Evolutionary conservation across 2,797 vertebrate species (phyloP).

Genomic region (Iguana delicatissima): DNA sequence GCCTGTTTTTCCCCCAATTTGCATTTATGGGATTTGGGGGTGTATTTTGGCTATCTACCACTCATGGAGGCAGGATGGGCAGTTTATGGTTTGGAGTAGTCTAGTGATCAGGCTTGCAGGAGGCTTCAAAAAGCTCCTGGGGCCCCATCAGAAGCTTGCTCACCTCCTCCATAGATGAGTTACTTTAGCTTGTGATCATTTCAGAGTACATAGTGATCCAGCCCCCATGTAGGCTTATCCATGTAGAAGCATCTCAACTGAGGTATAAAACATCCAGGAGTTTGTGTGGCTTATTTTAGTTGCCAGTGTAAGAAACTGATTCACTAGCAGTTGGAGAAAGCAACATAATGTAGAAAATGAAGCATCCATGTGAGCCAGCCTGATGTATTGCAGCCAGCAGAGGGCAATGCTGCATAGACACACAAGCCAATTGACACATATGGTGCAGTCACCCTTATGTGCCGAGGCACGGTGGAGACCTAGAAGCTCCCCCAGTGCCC

Average conservation of each 20-base stretch:
- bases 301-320: background rate
- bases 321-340: background rate
- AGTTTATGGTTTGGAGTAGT: too few species aligned
- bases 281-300: background rate
- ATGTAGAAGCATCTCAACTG: background rate
- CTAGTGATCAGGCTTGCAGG: too few species aligned
- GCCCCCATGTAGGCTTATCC: background rate
- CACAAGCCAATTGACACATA: background rate
- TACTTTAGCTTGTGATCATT: background rate
- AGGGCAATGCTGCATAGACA: conserved; percentile 44
- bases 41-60: too few species aligned
- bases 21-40: too few species aligned
- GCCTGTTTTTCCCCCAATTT: too few species aligned
- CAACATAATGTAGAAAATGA: background rate
- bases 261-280: background rate
- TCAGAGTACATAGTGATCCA: background rate
- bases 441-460: background rate
- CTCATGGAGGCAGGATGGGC: too few species aligned
- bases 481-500: conserved; percentile 25
- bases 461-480: conserved; percentile 36
- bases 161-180: background rate
- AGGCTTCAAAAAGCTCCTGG: too few species aligned
- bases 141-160: too few species aligned
- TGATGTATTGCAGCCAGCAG: conserved; percentile 28
- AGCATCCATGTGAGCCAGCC: background rate